Conservation (phyloP, 2,888 invertebrate species). For the Anodontia alba region DNA sequence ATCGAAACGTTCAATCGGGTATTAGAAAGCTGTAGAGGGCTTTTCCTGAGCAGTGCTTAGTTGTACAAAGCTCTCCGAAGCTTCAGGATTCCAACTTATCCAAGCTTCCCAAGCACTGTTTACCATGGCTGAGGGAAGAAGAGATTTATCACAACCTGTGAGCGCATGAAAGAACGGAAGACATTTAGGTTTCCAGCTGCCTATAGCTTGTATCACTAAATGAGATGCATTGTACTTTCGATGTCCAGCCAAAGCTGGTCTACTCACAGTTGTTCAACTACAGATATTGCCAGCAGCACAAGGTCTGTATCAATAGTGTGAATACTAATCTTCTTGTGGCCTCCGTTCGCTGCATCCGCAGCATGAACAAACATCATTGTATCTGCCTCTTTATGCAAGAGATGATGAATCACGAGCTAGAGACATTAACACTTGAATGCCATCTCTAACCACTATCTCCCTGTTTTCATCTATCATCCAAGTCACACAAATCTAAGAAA, state of each 20-base stretch:
- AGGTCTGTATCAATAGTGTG: not conserved
- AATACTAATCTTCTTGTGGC: not conserved
- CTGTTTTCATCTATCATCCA: not conserved
- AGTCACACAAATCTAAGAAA: not conserved
- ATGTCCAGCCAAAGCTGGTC: not conserved
- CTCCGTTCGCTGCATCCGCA: not conserved
- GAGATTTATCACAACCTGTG: not conserved
- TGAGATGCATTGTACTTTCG: not conserved
- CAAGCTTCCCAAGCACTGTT: not conserved
- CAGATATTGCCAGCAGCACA: not conserved
- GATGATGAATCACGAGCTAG: not conserved
- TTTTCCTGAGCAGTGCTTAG: not conserved
- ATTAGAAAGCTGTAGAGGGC: not conserved
- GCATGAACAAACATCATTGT: not conserved
- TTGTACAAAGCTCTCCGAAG: not conserved
- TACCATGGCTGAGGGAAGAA: not conserved
- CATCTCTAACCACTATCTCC: not conserved
- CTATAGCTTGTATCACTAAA: not conserved
- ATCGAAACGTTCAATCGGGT: not conserved
- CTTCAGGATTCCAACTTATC: not conserved
- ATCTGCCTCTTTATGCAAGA: not conserved
- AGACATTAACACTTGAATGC: not conserved
- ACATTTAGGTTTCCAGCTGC: not conserved
- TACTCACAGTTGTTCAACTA: not conserved
- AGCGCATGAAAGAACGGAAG: not conserved